A percentile compares a stretch with the other conserved stretches of the same genome.
Conservation (phyloP, 2,797 vertebrate genomes). For the Poeciliopsis turneri region DNA sequence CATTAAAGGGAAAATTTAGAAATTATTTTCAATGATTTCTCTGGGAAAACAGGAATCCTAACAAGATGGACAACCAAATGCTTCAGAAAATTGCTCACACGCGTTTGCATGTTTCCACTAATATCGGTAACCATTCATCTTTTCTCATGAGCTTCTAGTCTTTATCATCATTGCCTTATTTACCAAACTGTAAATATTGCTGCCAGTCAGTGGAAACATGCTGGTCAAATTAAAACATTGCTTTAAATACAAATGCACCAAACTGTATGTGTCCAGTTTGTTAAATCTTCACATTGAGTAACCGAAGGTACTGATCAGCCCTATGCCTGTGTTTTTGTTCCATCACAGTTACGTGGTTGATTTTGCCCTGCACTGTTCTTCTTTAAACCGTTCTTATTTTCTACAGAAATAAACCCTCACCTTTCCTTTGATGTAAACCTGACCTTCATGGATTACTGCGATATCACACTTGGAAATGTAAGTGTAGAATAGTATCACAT, state of each 20-base stretch:
- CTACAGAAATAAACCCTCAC: conserved; percentile 16
- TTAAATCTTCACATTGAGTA: not conserved
- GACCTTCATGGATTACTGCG: conserved; percentile 45
- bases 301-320: not conserved
- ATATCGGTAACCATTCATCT: not conserved
- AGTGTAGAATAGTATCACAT: conserved; percentile 25
- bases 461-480: conserved; percentile 76
- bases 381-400: conserved; percentile 6
- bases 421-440: conserved; percentile 34
- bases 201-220: not conserved
- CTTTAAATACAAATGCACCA: not conserved
- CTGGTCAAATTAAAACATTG: not conserved
- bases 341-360: not conserved
- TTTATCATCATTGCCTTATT: not conserved
- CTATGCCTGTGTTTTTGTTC: not conserved
- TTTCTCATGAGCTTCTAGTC: not conserved
- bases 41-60: not conserved
- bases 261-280: not conserved
- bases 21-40: not conserved
- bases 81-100: not conserved
- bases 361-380: not conserved
- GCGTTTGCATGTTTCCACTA: not conserved
- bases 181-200: not conserved
- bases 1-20: not conserved
- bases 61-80: not conserved